Percentiles rank a stretch among this genome's conserved stretches.
phyloP scores from a whole-genome alignment of 2,888 invertebrate genomes.

The Aspidiotus rigidus region DNA sequence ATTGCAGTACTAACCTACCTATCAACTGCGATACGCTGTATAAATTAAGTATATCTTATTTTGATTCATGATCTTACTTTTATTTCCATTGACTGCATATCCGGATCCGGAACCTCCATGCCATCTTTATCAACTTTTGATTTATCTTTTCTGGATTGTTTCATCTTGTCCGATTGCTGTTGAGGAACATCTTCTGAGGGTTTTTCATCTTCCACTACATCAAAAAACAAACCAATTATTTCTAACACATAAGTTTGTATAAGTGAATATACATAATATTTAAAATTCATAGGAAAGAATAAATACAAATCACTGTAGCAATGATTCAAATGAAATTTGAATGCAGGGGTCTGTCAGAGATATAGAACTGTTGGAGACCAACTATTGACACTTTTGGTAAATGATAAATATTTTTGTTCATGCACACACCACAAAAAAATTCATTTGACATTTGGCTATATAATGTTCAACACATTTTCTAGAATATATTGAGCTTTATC shows the following conservation, averaged over 20 bases:
- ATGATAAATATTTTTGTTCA: no score
- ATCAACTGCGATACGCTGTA: not conserved
- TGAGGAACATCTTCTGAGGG: conserved; percentile 40
- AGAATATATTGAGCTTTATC: no score
- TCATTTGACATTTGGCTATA: no score
- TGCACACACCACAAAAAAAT: no score
- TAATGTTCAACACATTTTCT: no score
- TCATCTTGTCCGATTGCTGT: conserved; percentile 36
- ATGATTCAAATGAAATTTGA: not conserved
- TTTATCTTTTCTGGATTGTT: conserved; percentile 36
- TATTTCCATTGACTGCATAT: conserved; percentile 4
- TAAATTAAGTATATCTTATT: not conserved
- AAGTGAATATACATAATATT: not conserved
- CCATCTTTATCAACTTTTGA: conserved; percentile 8
- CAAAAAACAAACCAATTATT: conserved; percentile 8
- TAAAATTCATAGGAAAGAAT: not conserved
- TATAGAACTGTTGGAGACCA: no score
- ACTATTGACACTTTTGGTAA: no score
- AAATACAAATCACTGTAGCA: not conserved
- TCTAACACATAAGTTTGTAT: not conserved
- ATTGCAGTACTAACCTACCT: no score
- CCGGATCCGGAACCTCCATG: conserved; percentile 18
- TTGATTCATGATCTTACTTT: conserved; percentile 3
- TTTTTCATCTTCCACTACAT: conserved; percentile 35
- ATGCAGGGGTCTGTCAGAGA: no score